Evolutionary conservation across 2,113 vertebrate genomes (phyloP).

Genomic region (Tachysurus vachellii): DNA sequence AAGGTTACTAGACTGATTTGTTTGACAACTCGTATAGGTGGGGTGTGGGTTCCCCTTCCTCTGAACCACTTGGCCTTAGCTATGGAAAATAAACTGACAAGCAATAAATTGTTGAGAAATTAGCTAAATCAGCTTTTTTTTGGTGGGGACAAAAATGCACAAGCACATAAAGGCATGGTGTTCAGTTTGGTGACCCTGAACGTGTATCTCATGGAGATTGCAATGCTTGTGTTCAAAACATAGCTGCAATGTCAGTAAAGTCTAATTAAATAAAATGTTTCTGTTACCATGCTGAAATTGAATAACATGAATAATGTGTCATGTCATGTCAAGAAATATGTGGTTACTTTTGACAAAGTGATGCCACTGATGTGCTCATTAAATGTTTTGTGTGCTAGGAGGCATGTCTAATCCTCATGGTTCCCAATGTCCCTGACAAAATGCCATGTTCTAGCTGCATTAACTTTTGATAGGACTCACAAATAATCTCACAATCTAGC

Average conservation of each 20-base stretch:
- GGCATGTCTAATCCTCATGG: constrained; percentile 45
- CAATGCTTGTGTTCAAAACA: constrained; percentile 10
- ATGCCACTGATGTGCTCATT: constrained; percentile 62
- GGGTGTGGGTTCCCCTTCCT: constrained; percentile 48
- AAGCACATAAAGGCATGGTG: not conserved
- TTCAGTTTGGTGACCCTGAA: constrained; percentile 1
- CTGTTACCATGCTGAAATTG: constrained; percentile 12
- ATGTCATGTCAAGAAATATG: not conserved
- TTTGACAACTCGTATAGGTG: constrained; percentile 57
- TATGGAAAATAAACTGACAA: constrained; percentile 49
- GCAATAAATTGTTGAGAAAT: constrained; percentile 43
- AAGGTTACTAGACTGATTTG: constrained; percentile 71
- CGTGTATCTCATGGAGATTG: not conserved
- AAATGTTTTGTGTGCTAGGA: constrained; percentile 54
- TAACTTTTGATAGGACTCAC: constrained; percentile 49
- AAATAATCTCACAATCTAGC: constrained; percentile 58
- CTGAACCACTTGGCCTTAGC: constrained; percentile 40
- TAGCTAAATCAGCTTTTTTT: constrained; percentile 42
- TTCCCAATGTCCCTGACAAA: constrained; percentile 55
- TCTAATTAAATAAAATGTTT: constrained; percentile 9
- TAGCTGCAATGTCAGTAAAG: not conserved
- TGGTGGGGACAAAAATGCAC: constrained; percentile 31
- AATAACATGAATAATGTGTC: constrained; percentile 9
- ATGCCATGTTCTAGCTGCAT: constrained; percentile 59
- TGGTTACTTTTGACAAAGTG: constrained; percentile 35